Evolutionary conservation across 1,140 invertebrate genomes (phyloP).

Genomic region (Charaxes varanes): DNA sequence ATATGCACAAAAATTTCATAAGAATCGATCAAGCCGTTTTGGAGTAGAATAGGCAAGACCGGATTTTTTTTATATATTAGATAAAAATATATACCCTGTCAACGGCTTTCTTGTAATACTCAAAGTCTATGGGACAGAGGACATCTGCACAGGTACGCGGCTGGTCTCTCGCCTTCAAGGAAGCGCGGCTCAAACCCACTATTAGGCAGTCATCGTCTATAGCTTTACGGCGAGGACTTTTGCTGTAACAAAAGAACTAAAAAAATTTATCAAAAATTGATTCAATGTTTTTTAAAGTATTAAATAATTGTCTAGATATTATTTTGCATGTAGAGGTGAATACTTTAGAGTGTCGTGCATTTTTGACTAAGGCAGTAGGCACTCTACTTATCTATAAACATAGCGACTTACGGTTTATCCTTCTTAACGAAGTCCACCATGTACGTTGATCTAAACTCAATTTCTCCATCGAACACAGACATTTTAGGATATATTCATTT

Average conservation of each 20-base stretch:
- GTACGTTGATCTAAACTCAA: slow-evolving; percentile 47
- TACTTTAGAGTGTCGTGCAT: too few relatives aligned
- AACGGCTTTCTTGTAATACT: slow-evolving; percentile 56
- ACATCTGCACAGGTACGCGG: slow-evolving; percentile 36
- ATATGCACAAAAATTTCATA: too few relatives aligned
- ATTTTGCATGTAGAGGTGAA: too few relatives aligned
- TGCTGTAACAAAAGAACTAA: slow-evolving; percentile 25
- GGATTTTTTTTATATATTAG: background rate
- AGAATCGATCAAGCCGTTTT: too few relatives aligned
- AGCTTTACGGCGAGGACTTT: slow-evolving; percentile 49
- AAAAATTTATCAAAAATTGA: too few relatives aligned
- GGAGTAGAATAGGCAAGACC: too few relatives aligned
- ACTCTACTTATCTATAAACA: background rate
- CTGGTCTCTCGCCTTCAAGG: slow-evolving; percentile 34
- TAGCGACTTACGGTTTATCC: slow-evolving; percentile 44
- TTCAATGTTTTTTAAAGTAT: too few relatives aligned
- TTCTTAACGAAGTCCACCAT: slow-evolving; percentile 51
- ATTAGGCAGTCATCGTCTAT: slow-evolving; percentile 55
- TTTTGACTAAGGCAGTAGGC: too few relatives aligned
- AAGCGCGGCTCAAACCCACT: slow-evolving; percentile 45
- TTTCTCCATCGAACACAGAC: slow-evolving; percentile 62
- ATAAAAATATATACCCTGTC: slow-evolving; percentile 31
- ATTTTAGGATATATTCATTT: too few relatives aligned
- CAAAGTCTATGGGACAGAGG: slow-evolving; percentile 44
- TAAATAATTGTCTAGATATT: background rate